Percentiles rank a stretch among this genome's conserved stretches.
phyloP scores from a whole-genome alignment of 2,888 invertebrate genomes.

The Zygothrica quintamaculata region DNA sequence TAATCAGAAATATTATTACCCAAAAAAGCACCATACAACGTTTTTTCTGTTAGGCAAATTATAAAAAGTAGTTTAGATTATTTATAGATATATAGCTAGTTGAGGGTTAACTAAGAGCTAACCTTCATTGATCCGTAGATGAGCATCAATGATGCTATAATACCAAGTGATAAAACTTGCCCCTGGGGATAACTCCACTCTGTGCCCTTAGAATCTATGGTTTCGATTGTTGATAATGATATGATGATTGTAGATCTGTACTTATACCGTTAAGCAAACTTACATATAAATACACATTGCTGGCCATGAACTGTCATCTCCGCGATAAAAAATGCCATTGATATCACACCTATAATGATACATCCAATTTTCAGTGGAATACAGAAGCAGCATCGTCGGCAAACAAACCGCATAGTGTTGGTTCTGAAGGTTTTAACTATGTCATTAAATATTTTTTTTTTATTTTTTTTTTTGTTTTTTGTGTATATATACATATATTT shows the following conservation, averaged over 20 bases:
- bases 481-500: no score
- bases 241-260: neutral
- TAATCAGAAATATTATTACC: conserved; percentile 19
- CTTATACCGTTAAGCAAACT: conserved; percentile 5
- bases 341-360: conserved; percentile 35
- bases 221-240: neutral
- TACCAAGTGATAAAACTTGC: conserved; percentile 29
- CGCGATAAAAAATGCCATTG: conserved; percentile 29
- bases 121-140: conserved; percentile 47
- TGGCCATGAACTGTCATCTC: conserved; percentile 44
- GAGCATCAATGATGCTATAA: conserved; percentile 39
- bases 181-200: conserved; percentile 34
- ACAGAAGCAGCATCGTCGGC: conserved; percentile 39
- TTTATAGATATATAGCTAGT: no score
- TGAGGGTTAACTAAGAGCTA: conserved; percentile 2
- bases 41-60: conserved; percentile 14
- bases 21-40: conserved; percentile 31
- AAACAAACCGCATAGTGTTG: neutral
- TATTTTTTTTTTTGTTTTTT: no score
- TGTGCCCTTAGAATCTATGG: conserved; percentile 25
- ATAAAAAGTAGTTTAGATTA: neutral
- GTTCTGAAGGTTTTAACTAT: no score
- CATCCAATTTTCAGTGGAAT: conserved; percentile 28
- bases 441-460: no score
- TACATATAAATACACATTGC: conserved; percentile 36